Base-by-base conservation (phyloP, 2,888 invertebrate genomes). In the Dione juno region DNA sequence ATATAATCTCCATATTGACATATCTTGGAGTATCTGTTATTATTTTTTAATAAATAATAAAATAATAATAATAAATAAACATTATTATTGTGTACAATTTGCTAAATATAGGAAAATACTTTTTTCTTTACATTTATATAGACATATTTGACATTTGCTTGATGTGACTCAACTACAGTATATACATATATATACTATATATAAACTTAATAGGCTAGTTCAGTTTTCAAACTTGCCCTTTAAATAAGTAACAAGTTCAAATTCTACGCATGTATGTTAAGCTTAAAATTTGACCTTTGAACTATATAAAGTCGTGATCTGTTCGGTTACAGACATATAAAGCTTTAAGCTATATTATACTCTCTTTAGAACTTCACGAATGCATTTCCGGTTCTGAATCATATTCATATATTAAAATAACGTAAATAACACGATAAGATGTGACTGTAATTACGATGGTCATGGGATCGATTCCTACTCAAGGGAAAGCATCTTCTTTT, bases 261-360 rank as follows among this genome's bases (percentile, higher is more conserved):
- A 53, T 53, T 28, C 1, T 53, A 53, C 7, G 28, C 5, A 53
- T 28, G 14, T 53, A 53, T 14, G 11, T 28, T 3, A 28, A 53
- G 14, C 21, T 52, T 28, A 52, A 14, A 13, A 53, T 14, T 28
- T 53, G 8, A 53, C 53, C 53, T 53, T 53, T 53, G 21, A 53
- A 14, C 53, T 14, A 45, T n/a, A 45, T 45, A 53, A 35, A 53
- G 53, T 53, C 53, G 53, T 52, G 52, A 21, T 52, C 52, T 14
- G 28, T 14, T 35, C 35, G 28, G 28, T 35, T 28, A 53, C 14
- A 14, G 16, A 9, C 16, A 9, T 9, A 2, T 50, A 19, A 9
- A 50, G n/a, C n/a, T 52, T 28, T 52, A 28, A 21, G 52, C 21
- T 21, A 28, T 52, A 19, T 21, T 13, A 11, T 21, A 52, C 11